Base-by-base conservation (phyloP, 2,888 invertebrate genomes). In the Cantharis nigra region DNA sequence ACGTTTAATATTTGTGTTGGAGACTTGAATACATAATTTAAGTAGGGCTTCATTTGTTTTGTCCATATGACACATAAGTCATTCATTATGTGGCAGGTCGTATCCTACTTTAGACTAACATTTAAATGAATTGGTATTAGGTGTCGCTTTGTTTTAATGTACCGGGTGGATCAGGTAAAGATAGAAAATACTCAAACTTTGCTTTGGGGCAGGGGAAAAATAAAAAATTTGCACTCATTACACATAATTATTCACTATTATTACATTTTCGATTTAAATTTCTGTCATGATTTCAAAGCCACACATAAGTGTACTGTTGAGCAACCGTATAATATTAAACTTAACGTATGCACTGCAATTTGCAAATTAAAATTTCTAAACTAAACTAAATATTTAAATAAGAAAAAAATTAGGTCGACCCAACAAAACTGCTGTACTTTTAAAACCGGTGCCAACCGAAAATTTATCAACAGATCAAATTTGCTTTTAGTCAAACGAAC, bases 21-120 rank as follows among this genome's bases (percentile, higher is more conserved):
- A 67, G 69, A 71, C 72, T 76, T 76, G 76, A 76, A 76, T 76
- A 71, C 71, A 71, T 72, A 76, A 76, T 76, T 70, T 67, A 71
- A 71, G 67, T 63, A 28, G 30, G 49, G 62, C 23, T 49, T 71
- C 71, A 71, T 75, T 75, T 75, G 75, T 67, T 75, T 64, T 63
- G 67, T 71, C 65, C 75, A 75, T 70, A 70, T 63, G 75, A 71
- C 75, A 75, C 26, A 67, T 75, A 20, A 67, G 28, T 70, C 75
- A 71, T 75, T 74, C 70, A 74, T 74, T 70, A 74, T 65, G 20
- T 64, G 18, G 63, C 16, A 30, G 63, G 69, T 23, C 49, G 11
- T 28, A 62, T 63, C 16, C 5, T 23, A 33, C 26, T 71, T 71
- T 63, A 26, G 14, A 13, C 23, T 64, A 26, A 20, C 71, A 28